Percentiles rank a stretch among this genome's conserved stretches.
Evolutionary conservation across 2,113 vertebrate genomes (phyloP).

Genomic region (Dryoscopus gambensis): DNA sequence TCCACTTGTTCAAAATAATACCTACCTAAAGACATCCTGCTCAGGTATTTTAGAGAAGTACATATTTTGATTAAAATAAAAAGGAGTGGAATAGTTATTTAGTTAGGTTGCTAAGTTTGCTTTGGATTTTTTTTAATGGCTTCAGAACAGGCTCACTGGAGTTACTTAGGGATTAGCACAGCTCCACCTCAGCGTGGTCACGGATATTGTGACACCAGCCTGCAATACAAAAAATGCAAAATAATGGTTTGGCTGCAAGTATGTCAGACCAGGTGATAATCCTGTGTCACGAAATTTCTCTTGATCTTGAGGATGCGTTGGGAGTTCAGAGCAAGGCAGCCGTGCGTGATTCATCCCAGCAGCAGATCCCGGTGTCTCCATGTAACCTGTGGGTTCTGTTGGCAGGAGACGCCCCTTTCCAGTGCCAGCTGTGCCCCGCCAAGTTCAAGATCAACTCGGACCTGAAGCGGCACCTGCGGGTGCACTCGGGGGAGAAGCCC

Average conservation of each 20-base stretch:
- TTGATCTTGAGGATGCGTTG: accelerated
- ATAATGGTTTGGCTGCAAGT: background rate
- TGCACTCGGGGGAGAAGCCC: conserved; percentile 96
- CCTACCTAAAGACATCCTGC: background rate
- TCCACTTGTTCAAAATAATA: background rate
- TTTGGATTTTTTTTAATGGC: background rate
- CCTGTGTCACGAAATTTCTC: background rate
- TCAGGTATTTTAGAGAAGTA: background rate
- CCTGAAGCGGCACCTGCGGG: conserved; percentile 92
- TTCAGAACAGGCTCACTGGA: background rate
- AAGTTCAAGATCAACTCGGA: conserved; percentile 99
- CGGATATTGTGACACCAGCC: background rate
- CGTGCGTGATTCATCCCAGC: accelerated
- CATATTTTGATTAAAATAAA: background rate
- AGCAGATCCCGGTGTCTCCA: background rate
- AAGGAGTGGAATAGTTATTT: background rate
- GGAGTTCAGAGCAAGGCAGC: background rate
- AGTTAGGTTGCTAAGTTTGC: background rate
- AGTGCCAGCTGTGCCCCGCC: conserved; percentile 91
- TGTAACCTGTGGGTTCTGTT: background rate
- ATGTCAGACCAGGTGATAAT: background rate
- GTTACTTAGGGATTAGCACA: background rate
- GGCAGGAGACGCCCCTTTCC: conserved; percentile 89
- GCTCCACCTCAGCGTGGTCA: background rate
- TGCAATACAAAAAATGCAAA: background rate